Evolutionary conservation across 1,140 invertebrate genomes (phyloP), one percentile per base, ranked within the genome.

Genomic region (Dryas iulia): DNA sequence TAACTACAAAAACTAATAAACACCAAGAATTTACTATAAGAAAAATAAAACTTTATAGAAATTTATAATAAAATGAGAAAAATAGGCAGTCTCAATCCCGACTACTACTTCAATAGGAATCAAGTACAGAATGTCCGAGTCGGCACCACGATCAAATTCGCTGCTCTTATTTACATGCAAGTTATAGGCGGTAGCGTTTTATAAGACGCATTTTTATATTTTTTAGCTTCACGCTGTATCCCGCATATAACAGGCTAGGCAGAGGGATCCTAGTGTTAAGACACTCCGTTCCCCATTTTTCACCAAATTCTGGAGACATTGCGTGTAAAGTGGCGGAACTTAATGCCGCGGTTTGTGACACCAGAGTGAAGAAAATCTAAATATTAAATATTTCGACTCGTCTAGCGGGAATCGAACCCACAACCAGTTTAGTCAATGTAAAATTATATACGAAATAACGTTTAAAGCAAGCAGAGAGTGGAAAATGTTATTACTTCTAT

Each of bases 101-200:
- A 54, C 73, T n/a, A n/a, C n/a, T n/a, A n/a, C n/a, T 77, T 74
- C 78, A 79, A 83, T 84, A 81, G 81, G 81, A 84, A 82, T 79
- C 81, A 83, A 81, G 66, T 80, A 77, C 74, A 74, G 74, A 82
- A 78, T 74, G 76, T 79, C 71, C 73, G 72, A 76, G 69, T 67
- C 69, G 64, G 73, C 72, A 73, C 71, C 60, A 71, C 73, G 74
- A 81, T 85, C 79, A 78, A 79, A 76, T 72, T 83, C 72, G 66
- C 72, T 74, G 67, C 56, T 71, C 59, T 68, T 72, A 63, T 56
- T 30, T 28, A 21, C 7, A 1, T 52, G 0, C 23, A 74, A 72
- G 54, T 6, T 28, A 76, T 12, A 59, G 59, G 70, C 64, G 39
- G 30, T 23, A 52, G 61, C 30, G 14, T 30, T 56, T 33, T 18